These are phyloP conservation scores for Noctilio leporinus DNA, from an alignment of 2,113 vertebrate genomes.

Conservation along the genomic window DNA sequence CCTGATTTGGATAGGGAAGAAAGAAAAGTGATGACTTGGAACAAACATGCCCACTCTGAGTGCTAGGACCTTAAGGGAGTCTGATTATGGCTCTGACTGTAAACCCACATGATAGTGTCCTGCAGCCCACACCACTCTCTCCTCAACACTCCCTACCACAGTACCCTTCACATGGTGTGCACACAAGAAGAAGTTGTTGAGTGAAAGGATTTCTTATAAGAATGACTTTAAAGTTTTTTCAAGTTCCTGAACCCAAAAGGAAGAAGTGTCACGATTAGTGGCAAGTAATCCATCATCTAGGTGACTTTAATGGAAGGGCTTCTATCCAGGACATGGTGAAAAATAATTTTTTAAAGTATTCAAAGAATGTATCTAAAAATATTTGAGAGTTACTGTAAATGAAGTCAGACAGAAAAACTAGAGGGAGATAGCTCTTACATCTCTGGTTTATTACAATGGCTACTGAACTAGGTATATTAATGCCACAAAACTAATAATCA, in stretches of 20 bases:
- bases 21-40: background rate
- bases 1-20: background rate
- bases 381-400: background rate
- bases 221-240: background rate
- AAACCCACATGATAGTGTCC: too few species aligned
- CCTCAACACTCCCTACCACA: background rate
- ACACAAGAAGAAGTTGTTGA: background rate
- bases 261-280: background rate
- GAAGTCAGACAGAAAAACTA: background rate
- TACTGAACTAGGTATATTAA: background rate
- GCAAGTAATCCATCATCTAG: background rate
- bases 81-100: background rate
- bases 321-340: background rate
- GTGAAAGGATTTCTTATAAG: background rate
- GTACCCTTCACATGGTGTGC: too few species aligned
- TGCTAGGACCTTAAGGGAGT: rapidly evolving
- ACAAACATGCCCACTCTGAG: rapidly evolving
- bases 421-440: background rate
- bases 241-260: background rate
- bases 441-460: background rate
- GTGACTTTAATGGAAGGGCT: background rate
- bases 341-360: background rate
- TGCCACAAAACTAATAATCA: background rate
- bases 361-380: background rate
- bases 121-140: rapidly evolving